Evolutionary conservation across 2,113 vertebrate species (phyloP).

Genomic region (Mandrillus leucophaeus): DNA sequence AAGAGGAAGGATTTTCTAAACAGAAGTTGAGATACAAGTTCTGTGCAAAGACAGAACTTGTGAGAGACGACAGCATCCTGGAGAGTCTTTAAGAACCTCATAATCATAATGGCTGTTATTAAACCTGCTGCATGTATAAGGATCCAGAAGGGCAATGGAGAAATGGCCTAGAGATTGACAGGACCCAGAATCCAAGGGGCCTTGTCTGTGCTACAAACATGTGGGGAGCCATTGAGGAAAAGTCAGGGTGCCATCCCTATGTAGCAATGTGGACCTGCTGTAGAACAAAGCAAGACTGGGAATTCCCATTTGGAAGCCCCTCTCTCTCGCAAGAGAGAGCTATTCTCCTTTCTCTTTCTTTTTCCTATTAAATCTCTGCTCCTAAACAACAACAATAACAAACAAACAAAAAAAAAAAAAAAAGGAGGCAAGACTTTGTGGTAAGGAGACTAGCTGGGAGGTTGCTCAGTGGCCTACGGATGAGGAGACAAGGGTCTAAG

Average conservation of each 20-base stretch:
- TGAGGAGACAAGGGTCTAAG: not conserved
- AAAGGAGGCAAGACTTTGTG: not conserved
- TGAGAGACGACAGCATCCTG: not conserved
- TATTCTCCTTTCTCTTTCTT: no score
- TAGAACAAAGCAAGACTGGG: not conserved
- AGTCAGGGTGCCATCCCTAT: not conserved
- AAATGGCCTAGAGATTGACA: not conserved
- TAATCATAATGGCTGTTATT: rapidly evolving
- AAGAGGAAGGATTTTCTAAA: not conserved
- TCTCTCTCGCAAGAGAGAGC: no score
- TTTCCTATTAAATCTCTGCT: no score
- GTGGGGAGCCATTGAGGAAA: not conserved
- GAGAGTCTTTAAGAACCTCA: not conserved
- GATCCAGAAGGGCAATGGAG: not conserved
- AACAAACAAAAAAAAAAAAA: no score
- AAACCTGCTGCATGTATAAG: not conserved
- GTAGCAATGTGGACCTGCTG: not conserved
- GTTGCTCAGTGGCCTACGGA: no score
- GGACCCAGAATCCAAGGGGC: not conserved
- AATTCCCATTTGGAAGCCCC: no score
- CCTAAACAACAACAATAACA: no score
- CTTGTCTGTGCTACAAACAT: not conserved
- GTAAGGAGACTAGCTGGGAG: not conserved
- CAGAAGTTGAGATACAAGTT: not conserved
- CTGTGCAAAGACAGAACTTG: not conserved